These are phyloP conservation scores for Deilephila elpenor DNA, from an alignment of 2,888 invertebrate species.

Conservation along the genomic window DNA sequence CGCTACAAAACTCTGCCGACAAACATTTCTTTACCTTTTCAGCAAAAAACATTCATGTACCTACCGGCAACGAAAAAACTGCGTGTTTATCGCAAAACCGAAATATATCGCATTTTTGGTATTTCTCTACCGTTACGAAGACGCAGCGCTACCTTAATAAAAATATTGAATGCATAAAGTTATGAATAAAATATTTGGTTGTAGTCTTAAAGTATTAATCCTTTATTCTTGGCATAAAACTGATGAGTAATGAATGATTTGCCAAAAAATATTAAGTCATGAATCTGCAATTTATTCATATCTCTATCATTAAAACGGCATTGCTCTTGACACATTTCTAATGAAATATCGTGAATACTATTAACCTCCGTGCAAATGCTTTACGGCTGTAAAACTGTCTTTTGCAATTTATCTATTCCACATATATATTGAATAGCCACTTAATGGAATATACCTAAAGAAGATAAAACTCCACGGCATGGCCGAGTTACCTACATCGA, in stretches of 20 bases:
- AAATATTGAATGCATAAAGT: no score
- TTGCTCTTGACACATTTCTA: background rate
- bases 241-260: no score
- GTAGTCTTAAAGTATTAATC: no score
- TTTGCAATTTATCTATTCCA: constrained; percentile 13
- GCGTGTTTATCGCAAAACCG: background rate
- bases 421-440: constrained; percentile 12
- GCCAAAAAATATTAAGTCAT: background rate
- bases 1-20: constrained; percentile 33
- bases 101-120: background rate
- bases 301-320: background rate
- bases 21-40: constrained; percentile 21
- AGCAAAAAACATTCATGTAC: constrained; percentile 6
- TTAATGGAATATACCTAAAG: constrained; percentile 21
- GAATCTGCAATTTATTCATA: background rate
- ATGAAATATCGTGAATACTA: constrained; percentile 10
- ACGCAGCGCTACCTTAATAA: no score
- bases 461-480: constrained; percentile 27
- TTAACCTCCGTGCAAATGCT: constrained; percentile 6
- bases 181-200: no score
- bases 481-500: constrained; percentile 50
- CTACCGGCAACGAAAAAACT: background rate
- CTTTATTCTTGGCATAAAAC: no score
- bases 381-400: background rate
- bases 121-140: background rate